These are phyloP conservation scores for Lasioglossum leucozonium DNA, from an alignment of 2,888 invertebrate genomes.

Conservation along the genomic window DNA sequence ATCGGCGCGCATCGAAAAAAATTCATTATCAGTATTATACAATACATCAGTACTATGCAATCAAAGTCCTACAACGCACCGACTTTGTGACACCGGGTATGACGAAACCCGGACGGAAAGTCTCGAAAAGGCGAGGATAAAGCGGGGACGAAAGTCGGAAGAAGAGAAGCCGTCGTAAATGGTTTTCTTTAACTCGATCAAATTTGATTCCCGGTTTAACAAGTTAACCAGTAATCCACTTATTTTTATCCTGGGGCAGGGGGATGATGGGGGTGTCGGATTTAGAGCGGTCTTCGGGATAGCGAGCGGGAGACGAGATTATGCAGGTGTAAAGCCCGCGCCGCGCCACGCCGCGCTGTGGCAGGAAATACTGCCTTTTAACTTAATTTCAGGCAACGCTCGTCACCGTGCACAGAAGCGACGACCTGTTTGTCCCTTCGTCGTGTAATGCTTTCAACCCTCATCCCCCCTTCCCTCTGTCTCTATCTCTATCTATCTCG, in stretches of 20 bases:
- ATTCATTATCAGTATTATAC: too few species aligned
- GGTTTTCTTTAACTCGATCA: conserved; percentile 72
- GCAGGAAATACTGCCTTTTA: conserved; percentile 68
- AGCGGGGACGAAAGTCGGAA: not conserved
- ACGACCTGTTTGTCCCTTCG: conserved; percentile 67
- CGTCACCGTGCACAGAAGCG: conserved; percentile 51
- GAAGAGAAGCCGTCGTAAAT: not conserved
- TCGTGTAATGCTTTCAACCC: conserved; percentile 54
- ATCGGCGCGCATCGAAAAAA: too few species aligned
- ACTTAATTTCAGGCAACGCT: conserved; percentile 71
- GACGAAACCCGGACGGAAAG: not conserved
- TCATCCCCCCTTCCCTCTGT: not conserved
- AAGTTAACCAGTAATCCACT: not conserved
- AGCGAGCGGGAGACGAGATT: conserved; percentile 63
- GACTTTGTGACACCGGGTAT: not conserved
- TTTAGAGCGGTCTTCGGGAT: conserved; percentile 3
- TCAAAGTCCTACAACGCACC: not conserved
- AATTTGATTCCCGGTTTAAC: conserved; percentile 62
- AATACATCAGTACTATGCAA: too few species aligned
- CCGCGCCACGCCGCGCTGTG: not conserved
- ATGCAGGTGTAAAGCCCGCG: conserved; percentile 68
- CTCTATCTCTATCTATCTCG: not conserved
- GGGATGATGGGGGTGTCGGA: conserved; percentile 38
- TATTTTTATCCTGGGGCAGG: not conserved
- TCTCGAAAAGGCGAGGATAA: not conserved